These are phyloP conservation scores for Neotoma lepida DNA, from an alignment of 2,113 vertebrate genomes.

Conservation along the genomic window DNA sequence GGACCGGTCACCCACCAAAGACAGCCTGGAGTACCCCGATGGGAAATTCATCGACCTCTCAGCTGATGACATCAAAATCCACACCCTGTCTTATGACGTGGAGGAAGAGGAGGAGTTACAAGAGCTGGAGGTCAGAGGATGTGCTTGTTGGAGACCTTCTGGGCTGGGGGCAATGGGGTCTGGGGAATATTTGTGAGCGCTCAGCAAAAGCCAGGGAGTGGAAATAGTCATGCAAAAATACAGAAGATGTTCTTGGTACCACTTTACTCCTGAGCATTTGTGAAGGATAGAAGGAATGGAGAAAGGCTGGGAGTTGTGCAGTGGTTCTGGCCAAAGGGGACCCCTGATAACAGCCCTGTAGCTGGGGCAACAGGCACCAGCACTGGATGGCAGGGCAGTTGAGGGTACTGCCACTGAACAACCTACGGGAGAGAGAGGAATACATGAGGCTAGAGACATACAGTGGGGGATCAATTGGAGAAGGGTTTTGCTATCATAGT, in stretches of 20 bases:
- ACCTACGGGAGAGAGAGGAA: not conserved
- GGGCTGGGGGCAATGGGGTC: not conserved
- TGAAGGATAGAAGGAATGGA: not conserved
- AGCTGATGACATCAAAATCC: conserved; percentile 91
- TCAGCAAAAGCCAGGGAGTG: not conserved
- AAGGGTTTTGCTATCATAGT: not conserved
- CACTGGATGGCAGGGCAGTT: no score
- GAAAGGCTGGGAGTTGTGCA: not conserved
- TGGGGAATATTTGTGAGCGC: accelerated
- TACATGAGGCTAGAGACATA: not conserved
- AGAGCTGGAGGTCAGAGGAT: conserved; percentile 92
- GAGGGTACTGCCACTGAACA: not conserved
- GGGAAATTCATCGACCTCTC: conserved; percentile 92
- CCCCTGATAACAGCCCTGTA: not conserved
- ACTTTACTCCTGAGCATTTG: not conserved
- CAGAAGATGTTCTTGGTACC: not conserved
- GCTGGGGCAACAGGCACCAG: not conserved
- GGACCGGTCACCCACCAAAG: conserved; percentile 87
- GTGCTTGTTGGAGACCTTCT: not conserved
- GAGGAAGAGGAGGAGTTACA: conserved; percentile 95
- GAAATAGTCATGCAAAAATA: not conserved
- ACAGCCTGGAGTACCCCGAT: conserved; percentile 89
- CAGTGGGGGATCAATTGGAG: not conserved
- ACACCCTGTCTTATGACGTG: conserved; percentile 93
- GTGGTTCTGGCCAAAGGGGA: not conserved